Percentiles rank a stretch among this genome's conserved stretches.
Conservation (phyloP, 2,797 vertebrate genomes). For the Alcedo atthis region DNA sequence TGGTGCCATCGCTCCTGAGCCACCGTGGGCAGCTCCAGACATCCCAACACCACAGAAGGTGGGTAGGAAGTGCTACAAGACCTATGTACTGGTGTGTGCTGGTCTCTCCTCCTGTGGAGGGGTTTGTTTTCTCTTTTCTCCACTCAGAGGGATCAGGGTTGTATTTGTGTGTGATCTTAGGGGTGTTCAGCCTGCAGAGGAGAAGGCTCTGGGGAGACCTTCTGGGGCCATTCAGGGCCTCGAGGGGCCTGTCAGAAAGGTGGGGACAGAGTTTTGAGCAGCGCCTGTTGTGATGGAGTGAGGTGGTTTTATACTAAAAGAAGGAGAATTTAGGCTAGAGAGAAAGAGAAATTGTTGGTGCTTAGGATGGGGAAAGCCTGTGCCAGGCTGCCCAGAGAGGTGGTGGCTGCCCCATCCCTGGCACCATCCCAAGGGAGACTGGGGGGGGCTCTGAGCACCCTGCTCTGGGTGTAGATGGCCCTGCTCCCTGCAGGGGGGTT, state of each 20-base stretch:
- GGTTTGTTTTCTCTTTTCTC: not conserved
- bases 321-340: not conserved
- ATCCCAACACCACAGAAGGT: not conserved
- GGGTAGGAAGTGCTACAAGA: not conserved
- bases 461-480: too few species aligned
- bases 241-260: not conserved
- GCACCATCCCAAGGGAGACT: not conserved
- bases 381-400: not conserved
- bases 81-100: not conserved
- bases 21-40: not conserved
- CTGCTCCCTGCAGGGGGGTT: too few species aligned
- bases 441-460: not conserved
- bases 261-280: too few species aligned
- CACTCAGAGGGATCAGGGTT: rapidly evolving
- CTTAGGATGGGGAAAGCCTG: not conserved
- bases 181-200: not conserved
- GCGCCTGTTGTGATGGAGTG: not conserved
- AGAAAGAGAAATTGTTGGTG: not conserved
- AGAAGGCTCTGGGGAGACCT: not conserved
- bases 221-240: not conserved
- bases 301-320: not conserved
- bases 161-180: not conserved
- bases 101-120: not conserved
- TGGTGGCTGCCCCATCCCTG: too few species aligned
- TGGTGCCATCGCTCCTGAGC: not conserved